Conservation (phyloP, 23 tunicate genomes). For the Diplosoma virens region DNA sequence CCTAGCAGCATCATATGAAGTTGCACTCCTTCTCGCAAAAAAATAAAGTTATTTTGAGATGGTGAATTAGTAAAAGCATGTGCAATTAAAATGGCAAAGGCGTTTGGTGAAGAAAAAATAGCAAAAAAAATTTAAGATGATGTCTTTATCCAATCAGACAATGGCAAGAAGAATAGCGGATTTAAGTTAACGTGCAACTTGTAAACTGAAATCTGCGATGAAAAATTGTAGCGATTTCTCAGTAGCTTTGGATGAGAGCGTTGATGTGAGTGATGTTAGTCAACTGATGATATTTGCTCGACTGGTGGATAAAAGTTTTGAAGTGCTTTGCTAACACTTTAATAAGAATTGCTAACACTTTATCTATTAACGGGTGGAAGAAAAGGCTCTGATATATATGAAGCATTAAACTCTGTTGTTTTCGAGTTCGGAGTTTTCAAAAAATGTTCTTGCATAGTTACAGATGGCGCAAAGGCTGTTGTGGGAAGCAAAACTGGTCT, state of each 20-base stretch:
- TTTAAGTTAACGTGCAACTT: conserved; percentile 19
- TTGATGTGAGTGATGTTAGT: conserved; percentile 13
- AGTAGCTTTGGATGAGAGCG: conserved; percentile 30
- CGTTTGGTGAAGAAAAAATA: conserved; percentile 32
- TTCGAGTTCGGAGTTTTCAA: conserved; percentile 6
- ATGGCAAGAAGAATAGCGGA: conserved; percentile 39
- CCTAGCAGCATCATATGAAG: conserved; percentile 36
- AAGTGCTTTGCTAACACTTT: no score
- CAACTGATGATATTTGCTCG: conserved; percentile 23
- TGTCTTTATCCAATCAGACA: conserved; percentile 42
- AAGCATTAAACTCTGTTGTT: conserved; percentile 21
- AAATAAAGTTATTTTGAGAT: conserved; percentile 29
- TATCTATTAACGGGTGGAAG: conserved; percentile 18
- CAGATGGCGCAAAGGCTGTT: conserved; percentile 26
- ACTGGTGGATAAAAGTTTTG: conserved; percentile 15
- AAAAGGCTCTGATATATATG: conserved; percentile 17
- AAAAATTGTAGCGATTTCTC: conserved; percentile 46
- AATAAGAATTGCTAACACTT: not conserved
- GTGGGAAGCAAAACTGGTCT: conserved; percentile 26
- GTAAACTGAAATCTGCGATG: conserved; percentile 6
- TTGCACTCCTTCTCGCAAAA: conserved; percentile 28
- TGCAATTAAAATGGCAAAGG: conserved; percentile 47
- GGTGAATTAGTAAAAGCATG: conserved; percentile 42
- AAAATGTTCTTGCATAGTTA: conserved; percentile 10
- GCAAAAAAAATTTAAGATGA: conserved; percentile 38